Percentiles rank a stretch among this genome's conserved stretches.
Evolutionary conservation across 1,140 invertebrate genomes (phyloP).

Genomic region (Meloidogyne chitwoodi): DNA sequence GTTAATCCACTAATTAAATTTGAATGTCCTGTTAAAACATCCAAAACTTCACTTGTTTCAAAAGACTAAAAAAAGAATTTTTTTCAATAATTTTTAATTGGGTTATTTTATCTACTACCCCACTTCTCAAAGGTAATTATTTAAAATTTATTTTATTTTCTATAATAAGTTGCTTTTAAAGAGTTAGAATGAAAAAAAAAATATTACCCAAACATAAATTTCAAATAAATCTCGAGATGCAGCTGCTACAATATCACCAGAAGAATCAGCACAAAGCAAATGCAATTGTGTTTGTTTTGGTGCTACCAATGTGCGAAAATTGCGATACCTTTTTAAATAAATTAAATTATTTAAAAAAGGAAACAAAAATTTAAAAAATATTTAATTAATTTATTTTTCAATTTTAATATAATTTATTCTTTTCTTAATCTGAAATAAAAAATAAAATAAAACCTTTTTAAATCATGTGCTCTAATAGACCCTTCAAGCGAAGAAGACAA

Average conservation of each 20-base stretch:
- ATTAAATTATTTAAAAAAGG: too few species aligned
- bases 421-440: too few species aligned
- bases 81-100: too few species aligned
- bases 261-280: slow-evolving; percentile 31
- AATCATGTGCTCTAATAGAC: slow-evolving; percentile 42
- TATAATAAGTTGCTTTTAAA: too few species aligned
- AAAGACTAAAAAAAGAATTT: neutral
- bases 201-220: slow-evolving; percentile 47
- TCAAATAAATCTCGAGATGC: slow-evolving; percentile 33
- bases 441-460: slow-evolving; percentile 26
- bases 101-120: too few species aligned
- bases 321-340: slow-evolving; percentile 35
- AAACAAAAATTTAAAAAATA: too few species aligned
- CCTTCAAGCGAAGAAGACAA: slow-evolving; percentile 44
- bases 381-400: neutral
- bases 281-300: slow-evolving; percentile 45
- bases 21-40: slow-evolving; percentile 33
- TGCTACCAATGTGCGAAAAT: slow-evolving; percentile 44
- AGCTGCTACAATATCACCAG: slow-evolving; percentile 44
- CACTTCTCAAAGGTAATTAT: too few species aligned
- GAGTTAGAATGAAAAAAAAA: too few species aligned
- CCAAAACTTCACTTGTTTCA: slow-evolving; percentile 9
- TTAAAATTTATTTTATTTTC: too few species aligned
- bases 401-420: neutral
- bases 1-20: slow-evolving; percentile 26